Evolutionary conservation across 37 sponge, comb jelly and placozoan genomes (phyloP).

Genomic region (Ianthella basta): DNA sequence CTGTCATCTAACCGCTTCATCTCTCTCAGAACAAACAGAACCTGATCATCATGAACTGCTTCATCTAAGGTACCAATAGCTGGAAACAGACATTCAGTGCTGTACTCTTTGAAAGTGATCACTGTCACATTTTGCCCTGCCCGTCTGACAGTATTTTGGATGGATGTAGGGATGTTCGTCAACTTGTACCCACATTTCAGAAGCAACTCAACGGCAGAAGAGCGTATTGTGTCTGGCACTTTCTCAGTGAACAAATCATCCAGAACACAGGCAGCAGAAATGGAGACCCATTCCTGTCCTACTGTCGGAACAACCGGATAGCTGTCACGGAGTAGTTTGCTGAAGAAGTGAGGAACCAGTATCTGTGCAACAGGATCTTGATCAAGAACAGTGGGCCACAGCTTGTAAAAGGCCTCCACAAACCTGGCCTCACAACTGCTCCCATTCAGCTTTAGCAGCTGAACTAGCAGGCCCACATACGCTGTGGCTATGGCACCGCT

Average conservation of each 20-base stretch:
- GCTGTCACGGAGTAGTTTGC: not conserved
- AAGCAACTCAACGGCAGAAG: constrained; percentile 25
- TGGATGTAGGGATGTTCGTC: constrained; percentile 18
- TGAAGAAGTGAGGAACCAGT: not conserved
- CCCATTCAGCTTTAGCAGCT: constrained; percentile 4
- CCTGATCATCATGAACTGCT: constrained; percentile 18
- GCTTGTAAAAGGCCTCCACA: constrained; percentile 48
- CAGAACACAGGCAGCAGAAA: not conserved
- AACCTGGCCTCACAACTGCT: not conserved
- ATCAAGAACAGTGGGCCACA: constrained; percentile 53
- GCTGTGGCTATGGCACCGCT: constrained; percentile 40
- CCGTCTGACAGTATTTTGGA: not conserved
- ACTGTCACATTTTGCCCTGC: not conserved
- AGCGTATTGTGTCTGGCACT: not conserved
- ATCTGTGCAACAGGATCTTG: not conserved
- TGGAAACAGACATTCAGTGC: constrained; percentile 34
- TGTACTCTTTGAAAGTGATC: constrained; percentile 34
- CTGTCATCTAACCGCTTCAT: not conserved
- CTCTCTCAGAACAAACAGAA: constrained; percentile 3
- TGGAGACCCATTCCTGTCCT: constrained; percentile 33
- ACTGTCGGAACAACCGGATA: not conserved
- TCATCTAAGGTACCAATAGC: not conserved
- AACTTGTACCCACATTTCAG: constrained; percentile 15
- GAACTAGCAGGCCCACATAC: constrained; percentile 16
- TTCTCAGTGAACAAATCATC: not conserved